These are phyloP conservation scores for Albula glossodonta DNA, from an alignment of 2,113 vertebrate species.

Conservation along the genomic window DNA sequence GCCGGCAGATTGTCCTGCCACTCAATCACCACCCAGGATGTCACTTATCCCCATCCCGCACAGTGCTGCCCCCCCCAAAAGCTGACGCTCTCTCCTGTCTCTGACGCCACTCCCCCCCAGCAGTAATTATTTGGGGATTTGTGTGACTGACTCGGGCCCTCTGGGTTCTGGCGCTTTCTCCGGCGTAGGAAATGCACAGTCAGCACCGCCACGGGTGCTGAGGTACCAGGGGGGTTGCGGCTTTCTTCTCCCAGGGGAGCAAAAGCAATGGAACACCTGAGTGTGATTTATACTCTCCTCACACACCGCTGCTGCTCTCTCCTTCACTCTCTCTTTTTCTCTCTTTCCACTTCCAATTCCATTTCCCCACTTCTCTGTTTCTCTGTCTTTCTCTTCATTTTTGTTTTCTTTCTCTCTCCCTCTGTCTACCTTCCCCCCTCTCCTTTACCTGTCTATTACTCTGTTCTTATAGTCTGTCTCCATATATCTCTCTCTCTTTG, in stretches of 20 bases:
- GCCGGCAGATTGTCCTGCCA: not conserved
- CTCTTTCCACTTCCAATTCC: not conserved
- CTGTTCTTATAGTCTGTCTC: not conserved
- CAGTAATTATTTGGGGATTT: not conserved
- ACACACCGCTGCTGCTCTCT: not conserved
- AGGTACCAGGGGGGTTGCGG: not conserved
- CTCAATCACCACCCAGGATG: no score
- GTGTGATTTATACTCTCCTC: not conserved
- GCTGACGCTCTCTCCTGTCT: not conserved
- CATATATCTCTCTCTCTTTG: not conserved
- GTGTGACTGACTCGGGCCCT: not conserved
- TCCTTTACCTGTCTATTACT: not conserved
- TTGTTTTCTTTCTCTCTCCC: not conserved
- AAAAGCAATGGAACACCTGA: conserved; percentile 11
- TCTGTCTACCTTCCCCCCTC: not conserved
- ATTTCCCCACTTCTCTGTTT: not conserved
- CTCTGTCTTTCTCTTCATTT: not conserved
- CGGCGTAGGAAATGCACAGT: not conserved
- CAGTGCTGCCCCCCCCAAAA: not conserved
- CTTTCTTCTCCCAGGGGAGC: conserved; percentile 4
- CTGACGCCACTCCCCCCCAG: not conserved
- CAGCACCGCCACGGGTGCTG: not conserved
- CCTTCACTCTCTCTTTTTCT: conserved; percentile 7
- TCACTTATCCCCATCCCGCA: not conserved
- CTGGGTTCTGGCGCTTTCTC: not conserved